A percentile compares a stretch with the other conserved stretches of the same genome.
Evolutionary conservation across 1,140 invertebrate species (phyloP).

Genomic region (Musca domestica): DNA sequence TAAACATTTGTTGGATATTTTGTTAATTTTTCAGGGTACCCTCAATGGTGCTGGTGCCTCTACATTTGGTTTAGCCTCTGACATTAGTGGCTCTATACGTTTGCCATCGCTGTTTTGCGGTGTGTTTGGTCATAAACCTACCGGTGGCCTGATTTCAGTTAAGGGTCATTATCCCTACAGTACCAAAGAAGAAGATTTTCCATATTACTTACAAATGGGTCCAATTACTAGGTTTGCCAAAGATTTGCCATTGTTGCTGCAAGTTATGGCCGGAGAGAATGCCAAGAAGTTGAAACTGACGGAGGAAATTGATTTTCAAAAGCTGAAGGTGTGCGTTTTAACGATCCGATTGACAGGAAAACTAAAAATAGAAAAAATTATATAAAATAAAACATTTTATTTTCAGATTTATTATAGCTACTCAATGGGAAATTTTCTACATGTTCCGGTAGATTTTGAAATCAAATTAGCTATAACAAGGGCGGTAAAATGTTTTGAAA

Average conservation of each 20-base stretch:
- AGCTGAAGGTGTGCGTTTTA: conserved; percentile 67
- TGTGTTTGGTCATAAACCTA: conserved; percentile 84
- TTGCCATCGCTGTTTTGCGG: conserved; percentile 83
- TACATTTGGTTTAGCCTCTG: conserved; percentile 78
- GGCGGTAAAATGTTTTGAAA: conserved; percentile 37
- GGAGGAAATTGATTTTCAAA: conserved; percentile 59
- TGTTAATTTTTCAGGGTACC: conserved; percentile 57
- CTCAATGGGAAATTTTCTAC: conserved; percentile 64
- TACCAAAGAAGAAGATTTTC: conserved; percentile 29
- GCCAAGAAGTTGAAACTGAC: conserved; percentile 52
- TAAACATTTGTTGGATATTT: no score
- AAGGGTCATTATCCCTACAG: conserved; percentile 61
- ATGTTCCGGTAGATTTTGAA: conserved; percentile 46
- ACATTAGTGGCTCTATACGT: conserved; percentile 87
- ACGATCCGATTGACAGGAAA: no score
- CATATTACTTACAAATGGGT: conserved; percentile 60
- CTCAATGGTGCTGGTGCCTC: conserved; percentile 71
- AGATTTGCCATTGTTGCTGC: conserved; percentile 71
- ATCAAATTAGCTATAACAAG: conserved; percentile 34
- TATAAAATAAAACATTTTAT: conserved; percentile 57
- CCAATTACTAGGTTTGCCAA: conserved; percentile 77
- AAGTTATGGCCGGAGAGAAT: conserved; percentile 59
- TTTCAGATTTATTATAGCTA: conserved; percentile 60
- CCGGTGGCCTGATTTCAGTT: conserved; percentile 60
- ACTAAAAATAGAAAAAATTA: conserved; percentile 45